Evolutionary conservation across 1,140 invertebrate species (phyloP).

Genomic region (Diorhabda sublineata): DNA sequence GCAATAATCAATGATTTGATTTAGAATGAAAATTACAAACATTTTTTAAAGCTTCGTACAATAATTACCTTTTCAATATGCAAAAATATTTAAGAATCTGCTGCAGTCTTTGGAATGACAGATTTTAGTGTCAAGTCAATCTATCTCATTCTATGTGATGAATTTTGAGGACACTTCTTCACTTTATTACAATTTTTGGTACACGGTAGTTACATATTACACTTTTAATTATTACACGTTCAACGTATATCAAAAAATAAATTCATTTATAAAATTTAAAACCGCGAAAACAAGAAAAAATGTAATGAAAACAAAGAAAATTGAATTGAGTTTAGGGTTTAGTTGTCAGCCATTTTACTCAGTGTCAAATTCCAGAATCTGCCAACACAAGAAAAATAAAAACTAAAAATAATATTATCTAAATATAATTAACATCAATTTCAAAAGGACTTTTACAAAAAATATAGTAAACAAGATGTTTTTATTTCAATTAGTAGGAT

Average conservation of each 20-base stretch:
- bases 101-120: slow-evolving; percentile 36
- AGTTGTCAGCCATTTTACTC: slow-evolving; percentile 45
- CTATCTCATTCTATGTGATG: slow-evolving; percentile 40
- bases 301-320: slow-evolving; percentile 48
- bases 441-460: too few relatives aligned
- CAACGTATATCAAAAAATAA: slow-evolving; percentile 6
- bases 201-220: slow-evolving; percentile 6
- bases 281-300: slow-evolving; percentile 29
- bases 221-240: slow-evolving; percentile 10
- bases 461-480: too few relatives aligned
- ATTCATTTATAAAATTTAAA: slow-evolving; percentile 11
- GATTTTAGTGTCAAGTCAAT: slow-evolving; percentile 42
- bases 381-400: slow-evolving; percentile 38
- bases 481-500: too few relatives aligned
- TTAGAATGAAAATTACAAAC: slow-evolving; percentile 31
- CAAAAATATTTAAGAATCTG: slow-evolving; percentile 39
- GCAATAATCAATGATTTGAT: slow-evolving; percentile 28
- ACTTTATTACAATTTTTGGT: slow-evolving; percentile 20
- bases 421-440: neutral
- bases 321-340: slow-evolving; percentile 41
- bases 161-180: slow-evolving; percentile 38
- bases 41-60: slow-evolving; percentile 13
- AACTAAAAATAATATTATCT: neutral
- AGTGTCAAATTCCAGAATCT: slow-evolving; percentile 48
- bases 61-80: slow-evolving; percentile 39